phyloP scores from a whole-genome alignment of 2,888 invertebrate genomes.

The Corythucha ciliata region DNA sequence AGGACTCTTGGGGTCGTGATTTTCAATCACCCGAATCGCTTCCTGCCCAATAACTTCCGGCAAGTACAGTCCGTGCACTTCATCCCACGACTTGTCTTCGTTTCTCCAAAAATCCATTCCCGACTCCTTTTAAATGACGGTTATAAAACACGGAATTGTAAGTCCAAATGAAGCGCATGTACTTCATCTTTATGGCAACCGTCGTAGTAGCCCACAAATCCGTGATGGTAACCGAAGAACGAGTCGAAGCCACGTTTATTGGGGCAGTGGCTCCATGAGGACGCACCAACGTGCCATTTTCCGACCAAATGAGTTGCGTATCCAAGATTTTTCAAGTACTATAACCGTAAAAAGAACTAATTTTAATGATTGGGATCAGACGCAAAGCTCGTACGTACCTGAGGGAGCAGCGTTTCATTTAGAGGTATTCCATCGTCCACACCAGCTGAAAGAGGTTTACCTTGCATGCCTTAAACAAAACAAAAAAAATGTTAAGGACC shows the following conservation, averaged over 20 bases:
- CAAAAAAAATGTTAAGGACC: background rate
- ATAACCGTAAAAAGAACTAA: conserved; percentile 6
- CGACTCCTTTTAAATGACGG: too few species aligned
- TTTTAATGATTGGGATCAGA: background rate
- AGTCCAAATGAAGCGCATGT: conserved; percentile 8
- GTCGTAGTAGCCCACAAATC: conserved; percentile 63
- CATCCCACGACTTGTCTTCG: too few species aligned
- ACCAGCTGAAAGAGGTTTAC: conserved; percentile 49
- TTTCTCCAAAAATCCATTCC: too few species aligned
- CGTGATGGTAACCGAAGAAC: conserved; percentile 68
- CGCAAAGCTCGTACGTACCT: conserved; percentile 37
- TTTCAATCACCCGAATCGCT: too few species aligned
- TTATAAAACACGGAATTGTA: too few species aligned
- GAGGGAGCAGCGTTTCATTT: conserved; percentile 56
- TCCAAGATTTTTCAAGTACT: conserved; percentile 53
- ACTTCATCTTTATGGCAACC: conserved; percentile 37
- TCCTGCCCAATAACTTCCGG: too few species aligned
- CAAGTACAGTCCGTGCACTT: too few species aligned
- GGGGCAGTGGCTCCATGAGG: conserved; percentile 58
- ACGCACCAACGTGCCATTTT: conserved; percentile 84
- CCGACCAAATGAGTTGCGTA: conserved; percentile 75
- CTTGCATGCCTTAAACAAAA: conserved; percentile 53
- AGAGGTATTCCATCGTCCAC: conserved; percentile 61
- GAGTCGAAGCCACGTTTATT: conserved; percentile 66
- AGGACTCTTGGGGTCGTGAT: too few species aligned